Evolutionary conservation across 2,888 invertebrate species (phyloP), one percentile per base, ranked within the genome.

Genomic region (Oconnorella tubifera): DNA sequence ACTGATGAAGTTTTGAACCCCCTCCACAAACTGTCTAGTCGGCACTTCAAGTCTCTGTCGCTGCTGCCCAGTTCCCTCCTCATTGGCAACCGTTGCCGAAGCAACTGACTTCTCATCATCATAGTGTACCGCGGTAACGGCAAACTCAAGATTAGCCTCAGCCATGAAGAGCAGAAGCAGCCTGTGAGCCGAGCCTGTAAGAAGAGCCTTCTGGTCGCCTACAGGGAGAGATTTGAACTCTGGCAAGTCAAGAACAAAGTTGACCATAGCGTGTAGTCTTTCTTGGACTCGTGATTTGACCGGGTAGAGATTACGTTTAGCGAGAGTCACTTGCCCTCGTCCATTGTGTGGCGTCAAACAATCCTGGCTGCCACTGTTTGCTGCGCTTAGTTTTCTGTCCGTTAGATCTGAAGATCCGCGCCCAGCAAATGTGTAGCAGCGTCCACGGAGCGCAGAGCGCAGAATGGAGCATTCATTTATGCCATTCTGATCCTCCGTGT

Each of bases 1-100:
- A 40, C 73, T 68, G 64, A 80, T 77, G 66, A 78, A 78, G 57
- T 66, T 73, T 68, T 79, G 79, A n/a, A 80, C 67, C n/a, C 68
- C 68, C 59, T 79, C 79, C 33, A 77, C 77, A 2, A 75, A 74
- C 65, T 77, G 75, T 78, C 79, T 75, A 14, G 78, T 79, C 27
- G 59, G 59, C 3, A 40, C 40, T 40, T 40, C 40, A 6, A 40
- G 40, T 19, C 40, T 40, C 40, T 40, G 6, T 19, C 10, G 6
- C 19, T 6, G 40, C 6, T 19, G 10, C 40, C 40, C 40, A 6
- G 40, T 40, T 19, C 10, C 40, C 19, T 40, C 40, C 40, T 40
- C 40, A n/a, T n/a, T n/a, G n/a, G n/a, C n/a, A n/a, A n/a, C n/a
- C n/a, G n/a, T n/a, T n/a, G n/a, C n/a, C n/a, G n/a, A n/a, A 19